Conservation (phyloP, 1,140 invertebrate species). For the Drosophila lacertosa region DNA sequence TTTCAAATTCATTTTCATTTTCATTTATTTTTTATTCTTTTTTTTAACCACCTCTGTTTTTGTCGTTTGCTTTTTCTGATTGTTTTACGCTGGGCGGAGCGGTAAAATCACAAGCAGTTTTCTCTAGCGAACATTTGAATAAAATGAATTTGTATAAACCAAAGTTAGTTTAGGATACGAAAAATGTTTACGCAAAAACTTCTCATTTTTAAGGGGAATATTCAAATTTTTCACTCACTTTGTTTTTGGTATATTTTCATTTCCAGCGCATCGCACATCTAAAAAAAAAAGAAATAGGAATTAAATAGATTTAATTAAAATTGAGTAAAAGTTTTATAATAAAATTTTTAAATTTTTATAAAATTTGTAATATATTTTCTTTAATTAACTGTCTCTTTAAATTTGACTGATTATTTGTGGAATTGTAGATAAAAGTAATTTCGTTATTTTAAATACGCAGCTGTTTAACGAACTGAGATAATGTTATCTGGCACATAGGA, state of each 20-base stretch:
- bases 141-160: background rate
- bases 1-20: too few species aligned
- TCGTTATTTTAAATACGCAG: conserved; percentile 1
- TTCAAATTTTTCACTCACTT: too few species aligned
- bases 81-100: conserved; percentile 45
- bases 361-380: background rate
- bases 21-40: conserved; percentile 16
- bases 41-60: conserved; percentile 20
- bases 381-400: background rate
- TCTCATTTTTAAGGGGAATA: too few species aligned
- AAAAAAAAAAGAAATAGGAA: conserved; percentile 8
- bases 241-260: background rate
- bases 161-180: too few species aligned
- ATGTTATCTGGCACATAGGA: conserved; percentile 2
- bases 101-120: background rate
- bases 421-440: conserved; percentile 6
- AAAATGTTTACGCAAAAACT: too few species aligned
- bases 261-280: background rate
- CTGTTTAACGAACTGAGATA: conserved; percentile 6
- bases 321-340: background rate
- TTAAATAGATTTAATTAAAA: background rate
- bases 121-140: too few species aligned
- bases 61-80: conserved; percentile 38
- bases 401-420: background rate
- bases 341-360: background rate